phyloP scores from a whole-genome alignment of 1,140 invertebrate genomes.

The Aphaenogaster ashmeadi region DNA sequence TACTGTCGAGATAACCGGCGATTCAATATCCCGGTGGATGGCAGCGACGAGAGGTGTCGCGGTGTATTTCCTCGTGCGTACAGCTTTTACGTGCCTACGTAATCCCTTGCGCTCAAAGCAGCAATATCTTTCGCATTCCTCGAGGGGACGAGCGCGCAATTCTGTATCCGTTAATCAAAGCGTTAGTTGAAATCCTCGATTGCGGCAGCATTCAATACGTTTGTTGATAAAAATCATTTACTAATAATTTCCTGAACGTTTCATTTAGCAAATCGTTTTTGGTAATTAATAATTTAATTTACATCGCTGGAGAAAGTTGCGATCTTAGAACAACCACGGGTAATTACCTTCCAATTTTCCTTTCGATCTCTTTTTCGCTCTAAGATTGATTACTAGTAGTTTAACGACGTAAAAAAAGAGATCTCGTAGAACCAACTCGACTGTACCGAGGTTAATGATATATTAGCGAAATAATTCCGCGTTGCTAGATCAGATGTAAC shows the following conservation, averaged over 20 bases:
- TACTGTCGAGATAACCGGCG: conserved; percentile 35
- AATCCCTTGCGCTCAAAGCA: background rate
- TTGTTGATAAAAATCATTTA: background rate
- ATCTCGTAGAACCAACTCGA: background rate
- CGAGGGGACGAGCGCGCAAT: background rate
- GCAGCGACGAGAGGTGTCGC: conserved; percentile 29
- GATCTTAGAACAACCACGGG: background rate
- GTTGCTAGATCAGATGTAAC: conserved; percentile 6
- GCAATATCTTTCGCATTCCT: conserved; percentile 10
- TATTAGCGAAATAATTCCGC: conserved; percentile 26
- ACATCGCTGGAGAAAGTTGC: background rate
- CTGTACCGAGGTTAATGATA: conserved; percentile 19
- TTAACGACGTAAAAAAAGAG: background rate
- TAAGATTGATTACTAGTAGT: conserved; percentile 7
- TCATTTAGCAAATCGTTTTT: background rate
- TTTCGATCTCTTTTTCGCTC: background rate
- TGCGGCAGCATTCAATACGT: background rate
- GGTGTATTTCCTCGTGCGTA: background rate
- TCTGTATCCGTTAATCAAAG: background rate
- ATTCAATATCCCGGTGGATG: conserved; percentile 21
- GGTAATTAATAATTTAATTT: conserved; percentile 11
- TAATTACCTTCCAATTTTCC: conserved; percentile 8
- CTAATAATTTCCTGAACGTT: background rate
- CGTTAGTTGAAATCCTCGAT: background rate
- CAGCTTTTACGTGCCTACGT: background rate